Evolutionary conservation across 1,140 invertebrate species (phyloP).

Genomic region (Drosophila sucinea): DNA sequence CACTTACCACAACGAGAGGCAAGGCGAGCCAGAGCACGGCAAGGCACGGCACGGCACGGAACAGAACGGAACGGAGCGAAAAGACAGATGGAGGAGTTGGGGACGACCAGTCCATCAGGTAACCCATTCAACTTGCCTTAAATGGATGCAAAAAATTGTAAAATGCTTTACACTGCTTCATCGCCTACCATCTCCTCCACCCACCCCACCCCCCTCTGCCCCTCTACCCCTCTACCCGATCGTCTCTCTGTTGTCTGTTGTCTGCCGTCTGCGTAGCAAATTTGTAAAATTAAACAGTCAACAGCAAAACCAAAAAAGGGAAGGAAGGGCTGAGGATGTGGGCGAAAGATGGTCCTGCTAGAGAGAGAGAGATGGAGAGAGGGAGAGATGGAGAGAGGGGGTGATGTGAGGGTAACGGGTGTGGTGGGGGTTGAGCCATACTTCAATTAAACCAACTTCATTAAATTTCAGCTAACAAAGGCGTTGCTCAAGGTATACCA

Average conservation of each 20-base stretch:
- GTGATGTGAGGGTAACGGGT: neutral
- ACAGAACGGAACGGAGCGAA: conserved; percentile 14
- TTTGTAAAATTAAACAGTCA: conserved; percentile 82
- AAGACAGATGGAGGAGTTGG: conserved; percentile 16
- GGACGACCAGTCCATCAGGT: conserved; percentile 34
- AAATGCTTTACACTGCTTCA: conserved; percentile 63
- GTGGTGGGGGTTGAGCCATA: conserved; percentile 51
- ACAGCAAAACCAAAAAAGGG: conserved; percentile 40
- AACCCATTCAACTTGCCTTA: conserved; percentile 63
- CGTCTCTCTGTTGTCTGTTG: conserved; percentile 14
- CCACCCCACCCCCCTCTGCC: neutral
- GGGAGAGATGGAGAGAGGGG: neutral
- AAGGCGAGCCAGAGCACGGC: conserved; percentile 24
- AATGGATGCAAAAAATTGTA: conserved; percentile 70
- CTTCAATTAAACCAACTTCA: conserved; percentile 82
- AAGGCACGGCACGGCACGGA: conserved; percentile 22
- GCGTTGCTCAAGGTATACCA: conserved; percentile 51
- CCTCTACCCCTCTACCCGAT: neutral
- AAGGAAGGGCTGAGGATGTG: conserved; percentile 6
- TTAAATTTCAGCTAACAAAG: conserved; percentile 82
- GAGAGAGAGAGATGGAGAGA: neutral
- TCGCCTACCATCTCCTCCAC: neutral
- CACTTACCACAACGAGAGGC: conserved; percentile 53
- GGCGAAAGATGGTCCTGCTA: neutral
- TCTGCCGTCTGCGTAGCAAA: conserved; percentile 76